A percentile compares a stretch with the other conserved stretches of the same genome.
These are phyloP conservation scores for Drosophila kuntzei DNA, from an alignment of 2,888 invertebrate genomes.

Conservation along the genomic window DNA sequence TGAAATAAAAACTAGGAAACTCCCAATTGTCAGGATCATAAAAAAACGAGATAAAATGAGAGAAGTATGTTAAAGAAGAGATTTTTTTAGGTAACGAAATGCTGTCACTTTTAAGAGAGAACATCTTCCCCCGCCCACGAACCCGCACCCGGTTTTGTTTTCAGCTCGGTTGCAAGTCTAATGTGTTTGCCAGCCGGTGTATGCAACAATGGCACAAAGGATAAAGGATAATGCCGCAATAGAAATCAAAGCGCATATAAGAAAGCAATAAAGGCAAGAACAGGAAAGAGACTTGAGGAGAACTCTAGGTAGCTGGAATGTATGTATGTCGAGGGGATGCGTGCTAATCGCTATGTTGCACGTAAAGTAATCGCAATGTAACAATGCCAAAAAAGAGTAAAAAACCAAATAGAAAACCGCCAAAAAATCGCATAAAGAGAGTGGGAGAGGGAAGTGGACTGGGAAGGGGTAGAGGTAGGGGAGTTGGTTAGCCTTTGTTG, in stretches of 20 bases:
- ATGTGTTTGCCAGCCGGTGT: conserved; percentile 81
- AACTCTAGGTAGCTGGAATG: conserved; percentile 33
- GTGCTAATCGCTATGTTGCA: conserved; percentile 82
- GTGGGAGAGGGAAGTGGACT: neutral
- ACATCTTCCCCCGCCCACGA: conserved; percentile 2
- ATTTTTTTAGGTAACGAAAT: conserved; percentile 31
- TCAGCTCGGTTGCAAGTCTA: conserved; percentile 56
- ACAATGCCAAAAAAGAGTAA: conserved; percentile 68
- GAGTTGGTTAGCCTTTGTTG: conserved; percentile 33
- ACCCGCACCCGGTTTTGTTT: conserved; percentile 3
- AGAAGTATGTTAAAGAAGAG: conserved; percentile 28
- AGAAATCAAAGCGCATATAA: conserved; percentile 77
- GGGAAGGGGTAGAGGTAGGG: neutral
- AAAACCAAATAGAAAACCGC: conserved; percentile 39
- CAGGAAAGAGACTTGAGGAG: neutral
- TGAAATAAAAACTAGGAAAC: neutral
- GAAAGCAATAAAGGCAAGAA: conserved; percentile 66
- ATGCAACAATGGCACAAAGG: conserved; percentile 76
- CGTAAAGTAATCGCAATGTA: conserved; percentile 81
- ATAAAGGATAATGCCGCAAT: conserved; percentile 76
- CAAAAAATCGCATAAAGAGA: conserved; percentile 25
- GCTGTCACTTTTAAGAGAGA: conserved; percentile 35
- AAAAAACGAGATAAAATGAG: conserved; percentile 3
- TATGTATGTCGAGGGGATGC: conserved; percentile 53
- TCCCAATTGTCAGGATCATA: conserved; percentile 16